A percentile compares a stretch with the other conserved stretches of the same genome.
Evolutionary conservation across 2,797 vertebrate genomes (phyloP).

Genomic region (Taenioides sp.): DNA sequence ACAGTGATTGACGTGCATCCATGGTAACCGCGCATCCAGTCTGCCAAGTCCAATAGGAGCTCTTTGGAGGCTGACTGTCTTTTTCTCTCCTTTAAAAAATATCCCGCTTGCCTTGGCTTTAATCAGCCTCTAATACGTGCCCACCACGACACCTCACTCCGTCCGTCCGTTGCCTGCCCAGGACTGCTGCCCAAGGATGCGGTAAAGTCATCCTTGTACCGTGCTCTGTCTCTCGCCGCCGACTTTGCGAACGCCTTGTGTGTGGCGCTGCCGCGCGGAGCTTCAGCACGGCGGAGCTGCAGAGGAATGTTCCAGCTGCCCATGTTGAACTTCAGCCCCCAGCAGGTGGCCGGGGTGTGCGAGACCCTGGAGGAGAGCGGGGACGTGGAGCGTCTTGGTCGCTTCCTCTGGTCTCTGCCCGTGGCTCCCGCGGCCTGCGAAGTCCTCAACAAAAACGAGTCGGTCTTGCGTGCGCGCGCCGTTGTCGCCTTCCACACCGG

Average conservation of each 20-base stretch:
- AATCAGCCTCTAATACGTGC: conserved; percentile 71
- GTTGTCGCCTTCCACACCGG: conserved; percentile 97
- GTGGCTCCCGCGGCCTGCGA: conserved; percentile 97
- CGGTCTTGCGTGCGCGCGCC: conserved; percentile 92
- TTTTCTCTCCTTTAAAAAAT: conserved; percentile 79
- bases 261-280: conserved; percentile 44
- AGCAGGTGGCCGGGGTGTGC: conserved; percentile 99
- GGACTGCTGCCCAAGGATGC: conserved; percentile 73
- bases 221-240: conserved; percentile 52
- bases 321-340: conserved; percentile 98
- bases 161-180: conserved; percentile 63
- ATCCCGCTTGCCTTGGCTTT: conserved; percentile 75
- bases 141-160: conserved; percentile 65
- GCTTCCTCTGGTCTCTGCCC: conserved; percentile 98
- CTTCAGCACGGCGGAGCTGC: conserved; percentile 55
- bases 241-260: conserved; percentile 73
- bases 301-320: conserved; percentile 96
- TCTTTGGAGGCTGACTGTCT: conserved; percentile 80
- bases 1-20: conserved; percentile 93
- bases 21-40: conserved; percentile 88
- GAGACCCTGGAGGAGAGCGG: conserved; percentile 99
- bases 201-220: conserved; percentile 66
- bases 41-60: conserved; percentile 91
- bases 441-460: conserved; percentile 97
- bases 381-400: conserved; percentile 96